Evolutionary conservation across 1,140 invertebrate genomes (phyloP).

Genomic region (Plectrocnemia conspersa): DNA sequence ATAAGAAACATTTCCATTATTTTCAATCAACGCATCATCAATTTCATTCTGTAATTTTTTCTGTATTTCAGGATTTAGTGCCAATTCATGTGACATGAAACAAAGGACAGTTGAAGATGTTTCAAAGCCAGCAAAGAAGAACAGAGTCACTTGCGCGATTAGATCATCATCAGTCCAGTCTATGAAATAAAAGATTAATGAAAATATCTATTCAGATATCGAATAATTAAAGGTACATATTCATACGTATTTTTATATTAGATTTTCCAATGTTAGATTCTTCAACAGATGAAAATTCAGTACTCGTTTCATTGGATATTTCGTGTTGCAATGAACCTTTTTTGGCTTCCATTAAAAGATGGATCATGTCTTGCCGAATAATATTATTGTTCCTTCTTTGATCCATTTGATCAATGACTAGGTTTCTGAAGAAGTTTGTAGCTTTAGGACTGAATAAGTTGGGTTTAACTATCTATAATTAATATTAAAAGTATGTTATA

Average conservation of each 20-base stretch:
- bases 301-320: constrained; percentile 1
- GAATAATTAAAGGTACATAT: neutral
- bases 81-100: constrained; percentile 45
- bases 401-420: neutral
- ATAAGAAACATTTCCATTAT: constrained; percentile 40
- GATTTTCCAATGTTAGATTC: constrained; percentile 28
- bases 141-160: constrained; percentile 33
- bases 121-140: constrained; percentile 40
- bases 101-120: constrained; percentile 43
- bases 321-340: constrained; percentile 10
- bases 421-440: constrained; percentile 1
- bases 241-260: constrained; percentile 31
- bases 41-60: constrained; percentile 48
- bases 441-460: neutral
- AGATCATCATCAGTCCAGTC: constrained; percentile 25
- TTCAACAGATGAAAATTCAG: neutral
- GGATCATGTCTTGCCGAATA: constrained; percentile 3
- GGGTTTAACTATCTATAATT: constrained; percentile 14
- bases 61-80: constrained; percentile 47
- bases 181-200: neutral
- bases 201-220: neutral
- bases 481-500: too few relatives aligned
- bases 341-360: constrained; percentile 2
- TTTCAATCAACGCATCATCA: constrained; percentile 31
- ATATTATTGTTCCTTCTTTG: neutral